Percentiles rank a stretch among this genome's conserved stretches.
phyloP scores from a whole-genome alignment of 92 coral and sea anemone species.

The Meandrina meandrites region DNA sequence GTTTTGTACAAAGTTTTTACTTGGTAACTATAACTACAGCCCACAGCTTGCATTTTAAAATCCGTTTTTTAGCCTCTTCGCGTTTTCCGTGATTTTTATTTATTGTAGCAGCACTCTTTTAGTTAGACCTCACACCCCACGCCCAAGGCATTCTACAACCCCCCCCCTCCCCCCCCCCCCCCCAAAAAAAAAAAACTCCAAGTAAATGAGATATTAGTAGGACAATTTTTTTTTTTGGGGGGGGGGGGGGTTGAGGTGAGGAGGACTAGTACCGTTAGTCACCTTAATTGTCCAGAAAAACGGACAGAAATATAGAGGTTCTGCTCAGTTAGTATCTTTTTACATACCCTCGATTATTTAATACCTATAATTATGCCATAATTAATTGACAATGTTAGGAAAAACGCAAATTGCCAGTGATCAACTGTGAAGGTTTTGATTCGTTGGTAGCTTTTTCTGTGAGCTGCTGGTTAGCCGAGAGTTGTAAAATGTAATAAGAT shows the following conservation, averaged over 20 bases:
- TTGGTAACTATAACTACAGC: background rate
- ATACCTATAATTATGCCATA: background rate
- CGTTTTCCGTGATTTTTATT: background rate
- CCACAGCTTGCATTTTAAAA: background rate
- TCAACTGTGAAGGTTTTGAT: background rate
- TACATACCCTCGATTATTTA: background rate
- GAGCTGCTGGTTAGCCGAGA: background rate
- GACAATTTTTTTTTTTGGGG: background rate
- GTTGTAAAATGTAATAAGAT: background rate
- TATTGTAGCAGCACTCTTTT: background rate
- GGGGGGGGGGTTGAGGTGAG: background rate
- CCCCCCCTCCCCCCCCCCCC: background rate
- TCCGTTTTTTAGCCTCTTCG: background rate
- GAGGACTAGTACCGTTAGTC: background rate
- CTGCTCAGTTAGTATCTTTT: too few relatives aligned
- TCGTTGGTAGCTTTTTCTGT: background rate
- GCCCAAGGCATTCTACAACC: too few relatives aligned
- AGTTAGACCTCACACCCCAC: background rate
- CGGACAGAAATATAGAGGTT: background rate
- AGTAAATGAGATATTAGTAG: too few relatives aligned
- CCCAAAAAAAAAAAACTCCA: background rate
- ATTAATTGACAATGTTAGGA: background rate
- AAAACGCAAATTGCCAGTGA: background rate
- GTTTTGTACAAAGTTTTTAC: constrained; percentile 15
- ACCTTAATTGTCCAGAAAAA: background rate